Conservation (phyloP, 2,888 invertebrate genomes). For the Drosophila eohydei region DNA sequence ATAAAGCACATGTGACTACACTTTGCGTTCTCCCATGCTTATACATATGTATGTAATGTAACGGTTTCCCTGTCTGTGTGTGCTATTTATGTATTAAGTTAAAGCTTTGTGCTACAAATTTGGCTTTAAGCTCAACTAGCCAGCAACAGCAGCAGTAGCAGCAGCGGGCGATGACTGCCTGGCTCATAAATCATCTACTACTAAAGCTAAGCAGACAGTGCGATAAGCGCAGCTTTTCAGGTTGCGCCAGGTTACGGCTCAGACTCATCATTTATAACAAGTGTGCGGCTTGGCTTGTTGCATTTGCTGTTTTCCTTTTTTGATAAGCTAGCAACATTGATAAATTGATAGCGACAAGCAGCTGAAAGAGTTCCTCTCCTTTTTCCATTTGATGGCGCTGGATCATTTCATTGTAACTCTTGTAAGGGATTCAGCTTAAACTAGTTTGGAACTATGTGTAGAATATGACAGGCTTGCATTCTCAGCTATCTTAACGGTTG, state of each 20-base stretch:
- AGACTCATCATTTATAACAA: constrained; percentile 53
- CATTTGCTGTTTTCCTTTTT: constrained; percentile 19
- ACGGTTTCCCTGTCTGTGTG: constrained; percentile 21
- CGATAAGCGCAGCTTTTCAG: constrained; percentile 63
- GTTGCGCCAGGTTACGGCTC: constrained; percentile 36
- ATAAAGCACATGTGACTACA: constrained; percentile 77
- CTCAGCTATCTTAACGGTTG: too few relatives aligned
- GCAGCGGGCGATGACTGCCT: constrained; percentile 8
- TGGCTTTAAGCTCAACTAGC: constrained; percentile 46
- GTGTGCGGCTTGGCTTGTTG: constrained; percentile 35
- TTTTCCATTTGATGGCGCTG: neutral
- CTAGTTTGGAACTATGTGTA: too few relatives aligned
- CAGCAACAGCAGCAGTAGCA: constrained; percentile 2
- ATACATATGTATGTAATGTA: constrained; percentile 13
- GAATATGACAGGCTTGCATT: too few relatives aligned
- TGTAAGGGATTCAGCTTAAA: too few relatives aligned
- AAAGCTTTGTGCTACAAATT: constrained; percentile 51
- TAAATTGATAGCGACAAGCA: constrained; percentile 54
- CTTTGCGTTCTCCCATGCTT: constrained; percentile 21
- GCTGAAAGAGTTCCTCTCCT: neutral
- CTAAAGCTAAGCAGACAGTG: constrained; percentile 59
- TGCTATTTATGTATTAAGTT: constrained; percentile 47
- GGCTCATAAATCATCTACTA: constrained; percentile 66
- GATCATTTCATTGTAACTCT: neutral
- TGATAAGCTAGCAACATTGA: constrained; percentile 52